These are phyloP conservation scores for Hippocampus kuda DNA, from an alignment of 2,797 vertebrate species.

Conservation along the genomic window DNA sequence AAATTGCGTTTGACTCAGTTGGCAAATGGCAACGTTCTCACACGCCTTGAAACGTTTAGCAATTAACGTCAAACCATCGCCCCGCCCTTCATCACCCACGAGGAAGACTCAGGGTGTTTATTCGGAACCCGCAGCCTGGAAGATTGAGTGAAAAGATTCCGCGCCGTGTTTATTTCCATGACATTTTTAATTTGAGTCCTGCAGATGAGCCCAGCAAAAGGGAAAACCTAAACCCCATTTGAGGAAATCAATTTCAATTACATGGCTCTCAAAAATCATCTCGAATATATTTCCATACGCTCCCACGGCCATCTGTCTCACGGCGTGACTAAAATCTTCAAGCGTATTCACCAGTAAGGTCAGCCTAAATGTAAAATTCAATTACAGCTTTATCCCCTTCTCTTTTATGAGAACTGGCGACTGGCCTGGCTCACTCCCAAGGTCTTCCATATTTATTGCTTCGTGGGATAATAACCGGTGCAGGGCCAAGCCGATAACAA, in stretches of 20 bases:
- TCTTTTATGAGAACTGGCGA: slow-evolving; percentile 14
- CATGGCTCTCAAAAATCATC: slow-evolving; percentile 28
- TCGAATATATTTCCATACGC: slow-evolving; percentile 17
- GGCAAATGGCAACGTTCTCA: no score
- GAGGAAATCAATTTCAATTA: slow-evolving; percentile 39
- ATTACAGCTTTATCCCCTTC: slow-evolving; percentile 13
- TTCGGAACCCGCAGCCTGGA: neutral
- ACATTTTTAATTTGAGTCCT: slow-evolving; percentile 29
- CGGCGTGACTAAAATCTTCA: slow-evolving; percentile 25
- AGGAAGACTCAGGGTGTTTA: neutral
- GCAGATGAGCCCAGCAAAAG: slow-evolving; percentile 22
- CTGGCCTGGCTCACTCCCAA: neutral
- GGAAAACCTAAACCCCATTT: slow-evolving; percentile 9
- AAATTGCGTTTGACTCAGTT: no score
- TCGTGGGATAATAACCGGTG: slow-evolving; percentile 2
- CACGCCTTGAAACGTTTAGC: neutral
- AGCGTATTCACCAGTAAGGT: slow-evolving; percentile 15
- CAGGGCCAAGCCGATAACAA: neutral
- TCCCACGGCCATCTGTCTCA: slow-evolving; percentile 15
- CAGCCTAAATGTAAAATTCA: slow-evolving; percentile 29
- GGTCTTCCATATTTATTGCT: slow-evolving; percentile 27
- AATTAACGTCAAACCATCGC: neutral
- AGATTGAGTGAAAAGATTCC: neutral
- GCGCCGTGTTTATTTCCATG: neutral
- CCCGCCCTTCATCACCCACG: neutral